Evolutionary conservation across 1,140 invertebrate species (phyloP), one percentile per base, ranked within the genome.

Genomic region (Anastrepha ludens): DNA sequence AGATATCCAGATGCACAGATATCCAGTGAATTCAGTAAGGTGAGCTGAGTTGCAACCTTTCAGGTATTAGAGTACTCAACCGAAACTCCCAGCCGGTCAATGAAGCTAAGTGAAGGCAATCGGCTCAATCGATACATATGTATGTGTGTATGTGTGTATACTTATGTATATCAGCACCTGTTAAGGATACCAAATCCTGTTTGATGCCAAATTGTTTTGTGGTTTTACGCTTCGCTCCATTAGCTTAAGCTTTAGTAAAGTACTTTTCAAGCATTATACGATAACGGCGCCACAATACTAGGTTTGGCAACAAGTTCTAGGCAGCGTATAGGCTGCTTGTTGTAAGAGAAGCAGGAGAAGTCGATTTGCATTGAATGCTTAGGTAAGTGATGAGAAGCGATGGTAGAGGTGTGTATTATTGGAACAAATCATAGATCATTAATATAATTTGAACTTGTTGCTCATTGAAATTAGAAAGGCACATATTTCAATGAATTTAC

Each of bases 151-250:
- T n/a, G 0, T 17, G 70, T 39, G 41, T 50, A 74, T 17, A 50
- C 64, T 67, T 67, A 67, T 67, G 29, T 8, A 39, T 11, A 29
- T 50, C 11, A 55, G 47, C 74, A 81, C 20, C 44, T 81, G 74
- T 81, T 81, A 81, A 41, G 74, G 44, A 17, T 81, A 41, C 6
- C 74, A 81, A 81, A 81, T 81, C 74, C 74, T 81, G 74, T 81
- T 81, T 50, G 74, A 81, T 81, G 74, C n/a, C 74, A 81, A 81
- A 81, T 81, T 81, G 74, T 81, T 81, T 81, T 81, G 74, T 81
- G 74, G 74, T 81, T 81, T 81, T 81, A 55, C 74, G 47, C 47
- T 81, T 81, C 41, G 74, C 50, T 29, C 74, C 74, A 81, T 81
- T 81, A 81, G 50, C 47, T 81, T 81, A 58, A 81, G 74, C 74